Base-by-base conservation (phyloP, 2,888 invertebrate species). In the Polymixis lichenea region DNA sequence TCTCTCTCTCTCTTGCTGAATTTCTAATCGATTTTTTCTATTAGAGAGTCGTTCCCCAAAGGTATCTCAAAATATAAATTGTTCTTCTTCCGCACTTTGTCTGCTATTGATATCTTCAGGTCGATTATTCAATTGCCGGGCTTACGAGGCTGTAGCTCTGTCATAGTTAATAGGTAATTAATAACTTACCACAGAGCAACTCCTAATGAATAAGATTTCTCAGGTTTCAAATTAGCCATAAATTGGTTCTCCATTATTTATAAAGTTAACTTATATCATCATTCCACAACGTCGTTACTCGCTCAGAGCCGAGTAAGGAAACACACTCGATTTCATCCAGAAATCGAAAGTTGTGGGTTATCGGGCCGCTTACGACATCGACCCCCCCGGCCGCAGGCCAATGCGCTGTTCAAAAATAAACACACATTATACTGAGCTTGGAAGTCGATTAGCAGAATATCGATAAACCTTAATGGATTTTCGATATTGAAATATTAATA, bases 241-340 rank as follows among this genome's bases (percentile, higher is more conserved):
- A 32, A 61, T 22, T 22, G 6, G 3, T 32, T 38, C 7, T 22
- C 22, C 1, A 22, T 38, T 38, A 22, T 38, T 38, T 22, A 38
- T 38, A 61, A 38, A 61, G 53, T 73, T 73, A 58, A 61, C 46
- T 73, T 73, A 58, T 69, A 71, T 80, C 46, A 75, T 11, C 51
- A 25, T 51, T 49, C 25, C n/a, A 75, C 79, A 77, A 79, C 74
- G 62, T 78, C 67, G 77, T 68, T 25, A 64, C 60, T 62, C 66
- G 65, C 64, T 32, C 22, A 46, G 51, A 22, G 22, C 65, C 66
- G 55, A 68, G 76, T 64, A 83, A 91, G 91, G 92, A 92, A 92
- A 88, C 89, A 75, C 79, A 82, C 87, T 91, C 90, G 89, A 88
- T 93, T 93, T 93, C 92, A 94, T 95, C 95, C 95, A 93, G 95